Evolutionary conservation across 2,113 vertebrate species (phyloP).

Genomic region (Orthonyx spaldingii): DNA sequence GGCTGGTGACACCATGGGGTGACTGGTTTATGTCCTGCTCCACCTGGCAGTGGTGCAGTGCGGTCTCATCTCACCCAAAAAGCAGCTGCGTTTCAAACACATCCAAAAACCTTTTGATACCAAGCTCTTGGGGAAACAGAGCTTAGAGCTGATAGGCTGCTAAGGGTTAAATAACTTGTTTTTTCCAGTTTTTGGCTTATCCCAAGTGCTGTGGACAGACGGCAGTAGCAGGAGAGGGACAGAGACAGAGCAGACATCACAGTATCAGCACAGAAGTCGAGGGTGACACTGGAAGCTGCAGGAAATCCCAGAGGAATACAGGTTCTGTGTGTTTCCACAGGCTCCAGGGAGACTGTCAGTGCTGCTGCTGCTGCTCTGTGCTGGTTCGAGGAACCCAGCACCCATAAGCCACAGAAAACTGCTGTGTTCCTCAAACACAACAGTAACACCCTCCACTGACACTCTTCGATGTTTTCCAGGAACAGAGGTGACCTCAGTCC

Average conservation of each 20-base stretch:
- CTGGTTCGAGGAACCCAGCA: not conserved
- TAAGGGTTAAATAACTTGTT: not conserved
- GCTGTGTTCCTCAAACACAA: not conserved
- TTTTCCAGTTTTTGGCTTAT: not conserved
- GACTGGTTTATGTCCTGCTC: not conserved
- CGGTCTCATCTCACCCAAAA: not conserved
- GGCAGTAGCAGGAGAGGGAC: not conserved
- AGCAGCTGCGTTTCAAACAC: fast-evolving
- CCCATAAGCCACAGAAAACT: not conserved
- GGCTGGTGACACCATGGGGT: fast-evolving
- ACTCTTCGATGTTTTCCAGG: fast-evolving
- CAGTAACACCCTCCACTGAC: fast-evolving
- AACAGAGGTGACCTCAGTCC: not conserved
- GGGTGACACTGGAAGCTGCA: not conserved
- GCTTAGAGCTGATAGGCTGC: not conserved
- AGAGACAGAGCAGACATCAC: not conserved
- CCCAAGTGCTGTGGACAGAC: not conserved
- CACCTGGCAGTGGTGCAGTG: fast-evolving
- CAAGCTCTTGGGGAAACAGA: not conserved
- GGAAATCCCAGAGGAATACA: not conserved
- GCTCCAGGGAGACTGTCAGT: not conserved
- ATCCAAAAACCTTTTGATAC: not conserved
- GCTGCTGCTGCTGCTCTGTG: not conserved
- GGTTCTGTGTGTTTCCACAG: fast-evolving
- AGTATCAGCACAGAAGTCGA: not conserved